Conservation (phyloP, 2,888 invertebrate species). For the Callyntrura guangdongensis region DNA sequence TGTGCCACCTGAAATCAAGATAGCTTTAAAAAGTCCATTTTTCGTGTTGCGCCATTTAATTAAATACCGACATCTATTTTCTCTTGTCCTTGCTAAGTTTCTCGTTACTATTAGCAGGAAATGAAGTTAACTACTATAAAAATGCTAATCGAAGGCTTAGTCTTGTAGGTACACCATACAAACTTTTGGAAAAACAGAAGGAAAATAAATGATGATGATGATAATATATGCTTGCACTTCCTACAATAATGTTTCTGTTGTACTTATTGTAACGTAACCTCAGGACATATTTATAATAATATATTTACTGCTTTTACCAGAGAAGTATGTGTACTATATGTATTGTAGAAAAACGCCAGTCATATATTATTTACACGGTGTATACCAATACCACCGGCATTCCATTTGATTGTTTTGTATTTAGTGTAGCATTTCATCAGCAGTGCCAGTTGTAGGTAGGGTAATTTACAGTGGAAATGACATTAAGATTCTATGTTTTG, state of each 20-base stretch:
- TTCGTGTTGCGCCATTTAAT: conserved; percentile 40
- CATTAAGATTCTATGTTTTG: conserved; percentile 71
- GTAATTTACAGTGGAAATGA: conserved; percentile 70
- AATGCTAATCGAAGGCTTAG: conserved; percentile 1
- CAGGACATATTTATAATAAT: background rate
- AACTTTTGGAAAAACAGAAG: conserved; percentile 33
- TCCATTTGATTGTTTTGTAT: conserved; percentile 23
- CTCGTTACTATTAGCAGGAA: background rate
- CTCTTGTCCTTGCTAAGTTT: background rate
- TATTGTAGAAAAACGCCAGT: background rate
- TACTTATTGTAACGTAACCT: conserved; percentile 8
- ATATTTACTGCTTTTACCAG: conserved; percentile 5
- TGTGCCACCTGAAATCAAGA: background rate
- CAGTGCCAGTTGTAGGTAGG: conserved; percentile 21
- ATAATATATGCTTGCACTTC: conserved; percentile 26
- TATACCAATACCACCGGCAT: background rate
- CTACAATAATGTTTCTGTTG: conserved; percentile 6
- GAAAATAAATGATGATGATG: background rate
- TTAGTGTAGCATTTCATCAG: conserved; percentile 22
- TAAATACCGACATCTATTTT: conserved; percentile 5
- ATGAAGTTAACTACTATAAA: conserved; percentile 13
- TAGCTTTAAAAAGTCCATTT: conserved; percentile 2
- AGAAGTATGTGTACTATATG: background rate
- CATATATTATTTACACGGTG: background rate
- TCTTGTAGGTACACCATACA: background rate